Base-by-base conservation (phyloP, 2,797 vertebrate genomes). In the Dendrocincla tyrannina region DNA sequence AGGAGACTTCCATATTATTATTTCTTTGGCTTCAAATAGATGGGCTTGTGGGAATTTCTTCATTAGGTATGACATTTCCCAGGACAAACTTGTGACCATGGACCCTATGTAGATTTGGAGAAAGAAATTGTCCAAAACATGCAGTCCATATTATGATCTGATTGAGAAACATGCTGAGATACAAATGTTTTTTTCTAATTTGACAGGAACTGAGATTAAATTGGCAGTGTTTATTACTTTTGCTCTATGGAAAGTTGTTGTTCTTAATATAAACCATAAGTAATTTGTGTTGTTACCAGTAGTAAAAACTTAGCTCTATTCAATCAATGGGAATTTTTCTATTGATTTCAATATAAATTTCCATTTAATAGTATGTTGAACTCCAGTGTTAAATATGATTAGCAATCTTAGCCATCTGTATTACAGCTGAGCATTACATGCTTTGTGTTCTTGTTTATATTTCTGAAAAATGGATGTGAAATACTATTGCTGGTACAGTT, bases 391-490 rank as follows among this genome's bases (percentile, higher is more conserved):
- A 83, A 83, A 72, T 82, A 88, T 68, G 32, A 78, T 85, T 75
- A 91, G 4, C 7, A 85, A 17, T 66, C 8, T 60, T 77, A 80
- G 24, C 23, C 50, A 53, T 58, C 46, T 64, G 5, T 77, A 66
- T 79, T 81, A 55, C 4, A 37, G 60, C 12, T 85, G 49, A 89
- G 10, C 15, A 72, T 85, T 77, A 64, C 30, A 58, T 2, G 1
- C 11, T 83, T 92, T 78, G 24, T 75, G 18, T 78, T 85, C n/a
- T 53, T 2, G 0, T 74, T 91, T 60, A 67, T 75, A 37, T 88
- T 94, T 50, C 49, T 87, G 81, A 89, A 77, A 88, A 92, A 69
- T 37, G 11, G n/a, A 68, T 92, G 46, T 80, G 55, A 94, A 92
- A 70, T 60, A 37, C 32, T 82, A 8, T 53, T 74, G 37, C 17